Evolutionary conservation across 2,797 vertebrate species (phyloP).

Genomic region (Spinus pinus): DNA sequence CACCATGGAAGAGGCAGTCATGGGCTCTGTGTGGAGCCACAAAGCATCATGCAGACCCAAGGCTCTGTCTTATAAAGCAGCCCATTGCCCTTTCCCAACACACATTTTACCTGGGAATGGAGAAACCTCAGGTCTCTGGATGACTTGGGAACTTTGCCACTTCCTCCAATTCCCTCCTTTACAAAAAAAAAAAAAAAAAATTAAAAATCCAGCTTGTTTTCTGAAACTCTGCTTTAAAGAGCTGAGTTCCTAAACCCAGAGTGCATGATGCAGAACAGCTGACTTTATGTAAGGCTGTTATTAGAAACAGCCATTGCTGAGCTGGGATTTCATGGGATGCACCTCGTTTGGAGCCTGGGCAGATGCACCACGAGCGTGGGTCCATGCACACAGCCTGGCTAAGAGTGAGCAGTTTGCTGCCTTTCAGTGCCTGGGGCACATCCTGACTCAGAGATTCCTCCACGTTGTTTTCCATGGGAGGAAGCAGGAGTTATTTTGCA

Average conservation of each 20-base stretch:
- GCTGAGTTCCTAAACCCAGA: not conserved
- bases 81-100: not conserved
- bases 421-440: conserved; percentile 40
- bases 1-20: not conserved
- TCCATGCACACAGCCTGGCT: not conserved
- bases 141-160: not conserved
- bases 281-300: conserved; percentile 35
- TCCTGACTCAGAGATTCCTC: conserved; percentile 54
- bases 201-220: not conserved
- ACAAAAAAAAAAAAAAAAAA: not conserved
- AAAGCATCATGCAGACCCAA: not conserved
- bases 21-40: not conserved
- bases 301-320: conserved; percentile 49
- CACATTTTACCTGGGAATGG: not conserved
- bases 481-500: conserved; percentile 10
- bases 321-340: not conserved
- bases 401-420: not conserved
- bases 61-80: not conserved
- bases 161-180: not conserved
- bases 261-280: conserved; percentile 36
- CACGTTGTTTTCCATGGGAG: conserved; percentile 48
- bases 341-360: not conserved
- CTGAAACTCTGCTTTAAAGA: not conserved
- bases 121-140: not conserved
- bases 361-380: not conserved